Conservation (phyloP, 2,797 vertebrate genomes). For the Neoniphon sammara region DNA sequence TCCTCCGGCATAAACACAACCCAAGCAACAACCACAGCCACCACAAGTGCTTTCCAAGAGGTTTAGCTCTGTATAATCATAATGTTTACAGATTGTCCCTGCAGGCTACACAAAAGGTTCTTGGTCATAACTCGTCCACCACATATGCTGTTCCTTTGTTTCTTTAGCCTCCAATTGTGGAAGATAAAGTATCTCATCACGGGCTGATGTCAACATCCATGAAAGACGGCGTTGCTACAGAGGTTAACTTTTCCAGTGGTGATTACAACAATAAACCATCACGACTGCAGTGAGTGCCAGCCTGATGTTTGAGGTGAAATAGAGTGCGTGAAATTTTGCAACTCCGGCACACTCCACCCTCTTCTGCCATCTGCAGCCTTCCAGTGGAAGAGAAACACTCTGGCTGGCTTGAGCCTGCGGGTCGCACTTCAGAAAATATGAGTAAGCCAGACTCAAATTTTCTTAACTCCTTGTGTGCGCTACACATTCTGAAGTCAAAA, state of each 20-base stretch:
- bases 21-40: neutral
- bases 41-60: slow-evolving; percentile 38
- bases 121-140: slow-evolving; percentile 1
- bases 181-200: too few species aligned
- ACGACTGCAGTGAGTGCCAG: slow-evolving; percentile 9
- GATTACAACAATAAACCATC: slow-evolving; percentile 13
- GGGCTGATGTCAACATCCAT: neutral
- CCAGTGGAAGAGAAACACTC: slow-evolving; percentile 2
- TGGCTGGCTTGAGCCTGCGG: neutral
- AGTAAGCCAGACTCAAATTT: neutral
- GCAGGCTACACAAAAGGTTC: slow-evolving; percentile 7
- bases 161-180: neutral
- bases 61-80: slow-evolving; percentile 19
- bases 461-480: neutral
- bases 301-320: neutral
- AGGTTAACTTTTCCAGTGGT: slow-evolving; percentile 8
- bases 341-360: neutral
- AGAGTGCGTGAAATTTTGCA: neutral
- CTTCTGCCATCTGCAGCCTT: slow-evolving; percentile 1
- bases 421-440: slow-evolving; percentile 13
- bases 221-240: neutral
- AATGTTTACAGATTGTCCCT: slow-evolving; percentile 40
- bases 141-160: neutral
- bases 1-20: slow-evolving; percentile 25
- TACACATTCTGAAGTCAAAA: slow-evolving; percentile 5